These are phyloP conservation scores for Alectoris magna DNA, from an alignment of 2,797 vertebrate species.

Conservation along the genomic window DNA sequence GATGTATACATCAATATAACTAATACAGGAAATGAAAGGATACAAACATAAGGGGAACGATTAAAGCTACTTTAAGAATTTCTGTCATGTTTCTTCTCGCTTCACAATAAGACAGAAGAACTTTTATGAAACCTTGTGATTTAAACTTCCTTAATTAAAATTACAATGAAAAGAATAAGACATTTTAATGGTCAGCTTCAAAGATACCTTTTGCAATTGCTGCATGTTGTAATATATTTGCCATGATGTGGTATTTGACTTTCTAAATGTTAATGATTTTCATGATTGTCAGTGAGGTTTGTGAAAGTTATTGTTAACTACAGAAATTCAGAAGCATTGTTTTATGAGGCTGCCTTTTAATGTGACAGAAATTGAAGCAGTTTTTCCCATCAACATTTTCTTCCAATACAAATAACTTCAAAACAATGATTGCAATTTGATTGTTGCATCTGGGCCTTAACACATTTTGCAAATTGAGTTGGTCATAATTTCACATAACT, in stretches of 20 bases:
- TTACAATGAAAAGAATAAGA: not conserved
- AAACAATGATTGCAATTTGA: not conserved
- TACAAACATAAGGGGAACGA: not conserved
- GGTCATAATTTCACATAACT: not conserved
- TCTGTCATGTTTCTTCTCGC: not conserved
- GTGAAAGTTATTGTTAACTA: not conserved
- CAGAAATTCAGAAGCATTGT: not conserved
- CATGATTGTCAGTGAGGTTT: not conserved
- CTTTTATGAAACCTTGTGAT: not conserved
- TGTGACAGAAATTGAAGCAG: not conserved
- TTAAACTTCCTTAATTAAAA: not conserved
- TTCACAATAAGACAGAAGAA: not conserved
- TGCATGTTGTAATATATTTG: not conserved
- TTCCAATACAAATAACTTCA: not conserved
- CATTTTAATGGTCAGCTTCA: not conserved
- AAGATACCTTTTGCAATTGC: not conserved
- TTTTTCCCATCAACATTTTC: not conserved
- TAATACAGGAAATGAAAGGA: not conserved
- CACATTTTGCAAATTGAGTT: not conserved
- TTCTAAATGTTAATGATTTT: slow-evolving; percentile 22
- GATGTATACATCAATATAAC: not conserved
- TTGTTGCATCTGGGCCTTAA: not conserved
- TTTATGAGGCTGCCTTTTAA: not conserved
- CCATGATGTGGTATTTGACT: not conserved
- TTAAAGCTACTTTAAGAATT: not conserved